phyloP scores from a whole-genome alignment of 2,888 invertebrate species.

The Andrena marginata region DNA sequence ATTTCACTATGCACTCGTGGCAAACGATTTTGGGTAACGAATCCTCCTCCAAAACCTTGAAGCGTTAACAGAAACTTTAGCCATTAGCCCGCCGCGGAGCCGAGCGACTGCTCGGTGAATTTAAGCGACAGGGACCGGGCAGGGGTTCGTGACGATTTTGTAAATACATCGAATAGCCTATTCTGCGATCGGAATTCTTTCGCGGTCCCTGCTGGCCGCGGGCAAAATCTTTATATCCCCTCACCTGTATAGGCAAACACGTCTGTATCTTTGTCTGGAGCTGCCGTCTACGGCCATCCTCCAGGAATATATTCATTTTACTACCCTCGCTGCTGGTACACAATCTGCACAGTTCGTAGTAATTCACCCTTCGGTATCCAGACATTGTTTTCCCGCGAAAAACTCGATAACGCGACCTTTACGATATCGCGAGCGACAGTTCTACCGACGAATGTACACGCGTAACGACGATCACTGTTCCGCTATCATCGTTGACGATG shows the following conservation, averaged over 20 bases:
- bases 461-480: constrained; percentile 57
- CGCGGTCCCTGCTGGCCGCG: background rate
- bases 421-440: constrained; percentile 56
- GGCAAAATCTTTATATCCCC: constrained; percentile 54
- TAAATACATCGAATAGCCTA: constrained; percentile 8
- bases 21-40: constrained; percentile 90
- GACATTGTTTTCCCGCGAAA: constrained; percentile 86
- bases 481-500: constrained; percentile 48
- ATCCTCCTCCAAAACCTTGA: constrained; percentile 89
- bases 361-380: constrained; percentile 90
- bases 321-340: constrained; percentile 89
- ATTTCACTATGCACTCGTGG: constrained; percentile 87
- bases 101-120: background rate
- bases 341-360: constrained; percentile 90
- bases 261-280: constrained; percentile 89
- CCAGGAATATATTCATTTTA: constrained; percentile 89
- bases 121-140: background rate
- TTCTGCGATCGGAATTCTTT: background rate
- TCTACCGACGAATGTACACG: constrained; percentile 20
- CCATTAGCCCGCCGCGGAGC: background rate
- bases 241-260: constrained; percentile 88
- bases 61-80: constrained; percentile 36
- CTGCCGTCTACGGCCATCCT: constrained; percentile 88
- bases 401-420: constrained; percentile 68
- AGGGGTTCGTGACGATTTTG: background rate